Conservation (phyloP, 2,113 vertebrate genomes). For the Pundamilia nyererei region DNA sequence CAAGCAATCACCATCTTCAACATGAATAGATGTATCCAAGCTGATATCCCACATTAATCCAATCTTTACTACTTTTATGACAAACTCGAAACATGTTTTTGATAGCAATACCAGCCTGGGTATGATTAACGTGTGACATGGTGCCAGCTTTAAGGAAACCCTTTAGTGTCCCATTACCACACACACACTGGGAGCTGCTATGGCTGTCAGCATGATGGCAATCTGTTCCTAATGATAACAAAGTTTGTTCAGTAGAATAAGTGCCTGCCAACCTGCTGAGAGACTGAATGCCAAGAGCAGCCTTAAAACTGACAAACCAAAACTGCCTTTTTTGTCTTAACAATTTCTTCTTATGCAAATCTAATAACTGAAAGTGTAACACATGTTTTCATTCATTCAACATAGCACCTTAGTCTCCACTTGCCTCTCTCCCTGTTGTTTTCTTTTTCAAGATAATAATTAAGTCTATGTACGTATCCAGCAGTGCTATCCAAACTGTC, state of each 20-base stretch:
- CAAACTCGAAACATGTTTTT: background rate
- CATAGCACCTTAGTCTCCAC: background rate
- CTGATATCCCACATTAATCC: background rate
- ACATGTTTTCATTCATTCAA: background rate
- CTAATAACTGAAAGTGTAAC: background rate
- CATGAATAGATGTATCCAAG: background rate
- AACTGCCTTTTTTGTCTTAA: background rate
- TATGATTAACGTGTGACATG: background rate
- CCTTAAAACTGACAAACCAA: background rate
- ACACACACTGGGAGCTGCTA: background rate
- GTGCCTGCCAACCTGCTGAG: background rate
- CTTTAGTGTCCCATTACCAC: background rate
- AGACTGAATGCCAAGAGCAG: background rate
- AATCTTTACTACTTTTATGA: background rate
- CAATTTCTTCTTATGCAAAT: background rate
- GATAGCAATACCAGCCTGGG: background rate
- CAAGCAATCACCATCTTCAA: background rate
- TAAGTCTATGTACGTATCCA: background rate
- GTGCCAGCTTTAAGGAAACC: background rate
- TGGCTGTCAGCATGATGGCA: background rate
- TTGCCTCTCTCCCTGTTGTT: rapidly evolving
- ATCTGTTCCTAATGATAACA: constrained; percentile 28
- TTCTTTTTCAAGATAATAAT: background rate
- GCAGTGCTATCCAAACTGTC: background rate
- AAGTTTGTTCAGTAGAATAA: background rate